These are phyloP conservation scores for Sebastes goodei DNA, from an alignment of 2,797 vertebrate species.

Conservation along the genomic window DNA sequence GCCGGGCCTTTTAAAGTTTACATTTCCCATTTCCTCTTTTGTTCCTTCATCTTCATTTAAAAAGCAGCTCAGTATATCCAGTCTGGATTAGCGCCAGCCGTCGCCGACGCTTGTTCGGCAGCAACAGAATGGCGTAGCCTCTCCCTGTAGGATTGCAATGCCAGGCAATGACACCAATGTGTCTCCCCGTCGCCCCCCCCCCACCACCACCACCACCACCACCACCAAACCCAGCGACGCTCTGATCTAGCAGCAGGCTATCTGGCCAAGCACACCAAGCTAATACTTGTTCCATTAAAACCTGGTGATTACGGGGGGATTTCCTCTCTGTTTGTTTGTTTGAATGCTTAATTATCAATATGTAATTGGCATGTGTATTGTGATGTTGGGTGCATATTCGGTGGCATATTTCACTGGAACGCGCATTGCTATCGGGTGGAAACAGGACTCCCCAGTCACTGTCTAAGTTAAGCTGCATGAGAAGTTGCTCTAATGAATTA, in stretches of 20 bases:
- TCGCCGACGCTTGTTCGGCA: conserved; percentile 47
- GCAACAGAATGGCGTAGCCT: conserved; percentile 55
- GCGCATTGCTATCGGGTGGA: conserved; percentile 66
- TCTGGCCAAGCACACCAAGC: conserved; percentile 75
- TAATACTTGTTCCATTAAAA: conserved; percentile 81
- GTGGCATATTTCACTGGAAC: conserved; percentile 57
- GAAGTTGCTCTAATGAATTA: conserved; percentile 78
- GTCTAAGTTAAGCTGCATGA: conserved; percentile 72
- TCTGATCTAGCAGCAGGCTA: conserved; percentile 76
- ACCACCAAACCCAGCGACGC: conserved; percentile 48
- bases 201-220: not conserved
- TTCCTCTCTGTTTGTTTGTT: conserved; percentile 80
- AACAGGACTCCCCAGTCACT: conserved; percentile 74
- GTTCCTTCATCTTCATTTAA: conserved; percentile 76
- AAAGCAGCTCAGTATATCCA: conserved; percentile 80
- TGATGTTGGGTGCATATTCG: conserved; percentile 60
- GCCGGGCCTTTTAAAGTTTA: conserved; percentile 79
- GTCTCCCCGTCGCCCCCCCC: conserved; percentile 13
- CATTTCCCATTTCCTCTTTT: conserved; percentile 79
- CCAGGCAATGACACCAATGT: conserved; percentile 78
- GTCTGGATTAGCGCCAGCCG: conserved; percentile 80
- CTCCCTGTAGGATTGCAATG: conserved; percentile 78
- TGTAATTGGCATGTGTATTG: conserved; percentile 79
- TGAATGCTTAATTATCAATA: conserved; percentile 81
- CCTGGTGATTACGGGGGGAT: conserved; percentile 74